A percentile compares a stretch with the other conserved stretches of the same genome.
Evolutionary conservation across 2,113 vertebrate genomes (phyloP).

Genomic region (Dasyprocta punctata): DNA sequence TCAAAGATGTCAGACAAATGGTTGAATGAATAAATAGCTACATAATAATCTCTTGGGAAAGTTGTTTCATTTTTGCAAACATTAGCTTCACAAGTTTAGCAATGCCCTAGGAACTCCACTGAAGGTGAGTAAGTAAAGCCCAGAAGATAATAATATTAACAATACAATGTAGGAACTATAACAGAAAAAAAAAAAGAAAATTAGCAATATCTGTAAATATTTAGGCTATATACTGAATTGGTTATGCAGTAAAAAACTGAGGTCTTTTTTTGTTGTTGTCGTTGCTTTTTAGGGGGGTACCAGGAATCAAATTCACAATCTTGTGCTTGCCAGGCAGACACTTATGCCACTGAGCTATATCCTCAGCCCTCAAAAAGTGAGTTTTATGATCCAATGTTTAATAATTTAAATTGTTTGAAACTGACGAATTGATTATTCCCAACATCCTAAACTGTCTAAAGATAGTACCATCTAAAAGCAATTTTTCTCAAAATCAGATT

Average conservation of each 20-base stretch:
- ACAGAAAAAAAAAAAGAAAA: background rate
- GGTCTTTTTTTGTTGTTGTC: background rate
- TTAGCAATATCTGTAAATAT: slow-evolving; percentile 40
- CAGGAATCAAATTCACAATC: too few species aligned
- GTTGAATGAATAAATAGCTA: background rate
- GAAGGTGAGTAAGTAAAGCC: background rate
- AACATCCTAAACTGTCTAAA: slow-evolving; percentile 26
- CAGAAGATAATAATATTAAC: background rate
- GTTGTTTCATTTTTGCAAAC: slow-evolving; percentile 26
- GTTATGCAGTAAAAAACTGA: slow-evolving; percentile 29
- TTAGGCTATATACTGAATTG: slow-evolving; percentile 27
- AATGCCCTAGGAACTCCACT: background rate
- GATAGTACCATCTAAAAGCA: background rate
- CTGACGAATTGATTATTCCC: slow-evolving; percentile 6
- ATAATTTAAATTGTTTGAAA: slow-evolving; percentile 42
- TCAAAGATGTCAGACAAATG: background rate
- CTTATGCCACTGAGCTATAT: too few species aligned
- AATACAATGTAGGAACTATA: background rate
- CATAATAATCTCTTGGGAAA: background rate
- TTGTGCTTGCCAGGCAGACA: too few species aligned
- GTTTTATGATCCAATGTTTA: background rate
- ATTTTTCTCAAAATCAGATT: slow-evolving; percentile 38
- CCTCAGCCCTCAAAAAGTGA: background rate
- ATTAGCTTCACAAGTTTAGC: background rate
- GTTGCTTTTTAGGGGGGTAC: too few species aligned